A percentile compares a stretch with the other conserved stretches of the same genome.
Evolutionary conservation across 2,888 invertebrate species (phyloP).

Genomic region (Itoplectis maculator): DNA sequence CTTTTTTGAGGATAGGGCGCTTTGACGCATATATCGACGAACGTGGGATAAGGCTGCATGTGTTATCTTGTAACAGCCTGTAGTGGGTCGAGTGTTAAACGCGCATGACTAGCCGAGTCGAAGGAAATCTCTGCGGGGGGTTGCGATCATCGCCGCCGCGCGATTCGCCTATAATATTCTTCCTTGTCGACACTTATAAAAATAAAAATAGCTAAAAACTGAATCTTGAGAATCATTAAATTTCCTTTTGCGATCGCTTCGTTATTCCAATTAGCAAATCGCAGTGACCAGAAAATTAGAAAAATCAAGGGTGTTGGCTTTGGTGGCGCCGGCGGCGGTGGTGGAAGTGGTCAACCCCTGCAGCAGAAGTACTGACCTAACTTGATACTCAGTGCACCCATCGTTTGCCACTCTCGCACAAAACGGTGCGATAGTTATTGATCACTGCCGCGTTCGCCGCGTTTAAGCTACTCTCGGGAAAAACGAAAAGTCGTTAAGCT

Average conservation of each 20-base stretch:
- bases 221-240: background rate
- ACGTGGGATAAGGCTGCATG: background rate
- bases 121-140: constrained; percentile 56
- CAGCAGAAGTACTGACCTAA: constrained; percentile 47
- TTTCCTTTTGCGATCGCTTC: background rate
- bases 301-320: constrained; percentile 29
- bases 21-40: background rate
- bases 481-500: constrained; percentile 39
- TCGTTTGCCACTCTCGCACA: constrained; percentile 23
- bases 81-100: constrained; percentile 58
- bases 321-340: background rate
- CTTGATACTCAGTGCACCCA: constrained; percentile 6
- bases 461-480: constrained; percentile 38
- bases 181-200: constrained; percentile 39
- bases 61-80: constrained; percentile 52
- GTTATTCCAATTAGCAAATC: background rate
- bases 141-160: constrained; percentile 36
- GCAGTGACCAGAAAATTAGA: background rate
- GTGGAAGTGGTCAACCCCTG: constrained; percentile 35
- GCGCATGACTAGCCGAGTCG: constrained; percentile 69
- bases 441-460: constrained; percentile 43
- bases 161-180: no score
- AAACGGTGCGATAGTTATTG: constrained; percentile 71
- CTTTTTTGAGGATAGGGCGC: background rate
- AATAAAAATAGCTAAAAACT: constrained; percentile 16